Base-by-base conservation (phyloP, 2,888 invertebrate species). In the Brachypalpus laphriformis region DNA sequence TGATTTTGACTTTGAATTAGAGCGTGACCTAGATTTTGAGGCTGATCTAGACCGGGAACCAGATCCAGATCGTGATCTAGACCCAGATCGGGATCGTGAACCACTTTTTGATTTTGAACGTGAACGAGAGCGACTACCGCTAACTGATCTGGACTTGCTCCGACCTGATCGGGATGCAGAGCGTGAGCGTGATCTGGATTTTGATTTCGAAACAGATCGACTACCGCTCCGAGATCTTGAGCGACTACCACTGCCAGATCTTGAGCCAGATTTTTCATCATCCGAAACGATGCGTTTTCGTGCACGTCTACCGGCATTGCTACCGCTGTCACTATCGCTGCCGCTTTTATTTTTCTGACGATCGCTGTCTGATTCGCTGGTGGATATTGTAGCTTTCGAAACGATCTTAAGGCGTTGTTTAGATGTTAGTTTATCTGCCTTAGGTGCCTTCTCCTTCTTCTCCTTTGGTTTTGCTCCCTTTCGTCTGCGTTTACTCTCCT, bases 351-450 rank as follows among this genome's bases (percentile, higher is more conserved):
- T 89, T 22, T 89, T 90, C 0, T 87, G 87, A 11, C 68, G 86
- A 57, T 91, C 91, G 68, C 91, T 91, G 31, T 91, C 91, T 3
- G 96, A 96, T 89, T 97, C 97, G 82, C 96, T 96, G 0, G 98
- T 98, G 0, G 98, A 98, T 87, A 99, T 98, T 0, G 97, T 98
- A 76, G 97, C 98, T 91, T 98, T 98, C 0, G 98, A 98, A 0
- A 98, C 96, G 90, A 98, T 96, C 89, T 97, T 95, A 87, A 96
- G 94, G 54, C 97, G 96, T 90, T 98, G 97, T 91, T 97, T 98
- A 7, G 95, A 94, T 42, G 96, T 94, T 74, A 96, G 94, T 31
- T 97, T 96, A 87, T 96, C 96, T 57, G 72, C 63, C 40, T 87
- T 76, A 16, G 74, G 56, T 14, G 16, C 31, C 18, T 91, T 91